Conservation (phyloP, 2,888 invertebrate species). For the Polia nebulosa region DNA sequence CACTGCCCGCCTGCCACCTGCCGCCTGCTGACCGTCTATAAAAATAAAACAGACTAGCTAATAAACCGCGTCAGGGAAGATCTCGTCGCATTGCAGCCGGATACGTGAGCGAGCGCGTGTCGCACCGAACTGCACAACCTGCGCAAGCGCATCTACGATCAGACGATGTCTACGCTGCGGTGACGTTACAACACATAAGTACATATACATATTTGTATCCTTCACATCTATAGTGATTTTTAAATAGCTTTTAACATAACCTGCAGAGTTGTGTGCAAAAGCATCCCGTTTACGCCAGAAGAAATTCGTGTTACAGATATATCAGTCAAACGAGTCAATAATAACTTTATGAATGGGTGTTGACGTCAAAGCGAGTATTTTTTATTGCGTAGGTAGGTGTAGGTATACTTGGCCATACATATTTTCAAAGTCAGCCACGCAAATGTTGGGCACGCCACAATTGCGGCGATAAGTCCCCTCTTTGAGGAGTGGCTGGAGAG, state of each 20-base stretch:
- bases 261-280: conserved; percentile 65
- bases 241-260: conserved; percentile 67
- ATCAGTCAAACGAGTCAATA: conserved; percentile 75
- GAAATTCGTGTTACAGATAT: conserved; percentile 62
- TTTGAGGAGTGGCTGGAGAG: too few species aligned
- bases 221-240: conserved; percentile 32
- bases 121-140: conserved; percentile 41
- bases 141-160: conserved; percentile 41
- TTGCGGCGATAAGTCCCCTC: too few species aligned
- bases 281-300: conserved; percentile 50
- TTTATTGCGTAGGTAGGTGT: conserved; percentile 64
- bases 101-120: conserved; percentile 40
- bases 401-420: conserved; percentile 49
- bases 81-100: conserved; percentile 63
- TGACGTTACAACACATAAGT: neutral
- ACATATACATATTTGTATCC: too few species aligned
- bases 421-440: conserved; percentile 47
- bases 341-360: conserved; percentile 85
- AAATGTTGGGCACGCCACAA: too few species aligned
- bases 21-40: conserved; percentile 76
- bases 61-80: conserved; percentile 74
- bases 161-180: conserved; percentile 13
- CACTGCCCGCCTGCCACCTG: conserved; percentile 66
- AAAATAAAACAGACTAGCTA: conserved; percentile 82
- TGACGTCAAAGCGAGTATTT: conserved; percentile 81